Evolutionary conservation across 2,888 invertebrate species (phyloP), one percentile per base, ranked within the genome.

Genomic region (Tipula vernalis): DNA sequence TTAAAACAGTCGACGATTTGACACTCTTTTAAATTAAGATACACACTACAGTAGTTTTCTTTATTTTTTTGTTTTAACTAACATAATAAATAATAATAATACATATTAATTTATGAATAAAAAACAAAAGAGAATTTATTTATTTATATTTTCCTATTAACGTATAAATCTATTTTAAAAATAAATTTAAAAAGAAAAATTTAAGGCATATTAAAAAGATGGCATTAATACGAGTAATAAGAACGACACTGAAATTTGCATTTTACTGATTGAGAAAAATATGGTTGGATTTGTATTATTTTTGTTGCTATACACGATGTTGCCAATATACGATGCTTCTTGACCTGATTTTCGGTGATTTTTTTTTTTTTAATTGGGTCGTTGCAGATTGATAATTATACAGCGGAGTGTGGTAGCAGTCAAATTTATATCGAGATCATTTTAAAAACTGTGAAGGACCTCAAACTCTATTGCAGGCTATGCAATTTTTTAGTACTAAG

Each of bases 161-260:
- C 6, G 6, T 39, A 71, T 71, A 71, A 71, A 71, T 71, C 71
- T 71, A 71, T 71, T 71, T 71, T 71, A 71, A 71, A 71, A 71
- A 71, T 28, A 28, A 57, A 57, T 57, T 57, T 57, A 57, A 71
- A 71, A 71, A 71, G 71, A 71, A 71, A 71, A 71, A 71, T 71
- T 71, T 71, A 71, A 71, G 71, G 28, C 10, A 71, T 28, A 28
- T 8, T 15, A n/a, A 51, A 51, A 51, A 28, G 71, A 71, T 71
- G 71, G 71, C 28, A 71, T 71, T 71, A 71, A n/a, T 28, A 28
- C 28, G 28, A 28, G 28, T 28, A 71, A 71, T 71, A 28, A 71
- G 71, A 71, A 71, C 71, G 71, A 71, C 71, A 71, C 71, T 71
- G 71, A 71, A 71, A 71, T 71, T 71, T 71, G 71, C 71, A 71